phyloP scores from a whole-genome alignment of 2,888 invertebrate species.

The Andrena dorsata region DNA sequence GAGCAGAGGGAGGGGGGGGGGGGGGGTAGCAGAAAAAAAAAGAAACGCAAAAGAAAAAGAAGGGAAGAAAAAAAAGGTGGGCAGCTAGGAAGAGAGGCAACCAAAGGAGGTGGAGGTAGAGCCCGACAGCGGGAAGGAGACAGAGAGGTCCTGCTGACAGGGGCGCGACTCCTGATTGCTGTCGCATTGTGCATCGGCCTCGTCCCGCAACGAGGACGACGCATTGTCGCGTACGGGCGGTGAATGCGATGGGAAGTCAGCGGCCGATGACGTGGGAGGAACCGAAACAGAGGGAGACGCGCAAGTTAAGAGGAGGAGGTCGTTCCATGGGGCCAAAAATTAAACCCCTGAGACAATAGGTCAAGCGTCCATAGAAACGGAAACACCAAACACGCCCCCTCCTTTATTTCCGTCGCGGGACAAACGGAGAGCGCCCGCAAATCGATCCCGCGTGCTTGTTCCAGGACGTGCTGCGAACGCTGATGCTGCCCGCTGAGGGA shows the following conservation, averaged over 20 bases:
- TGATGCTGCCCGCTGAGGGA: neutral
- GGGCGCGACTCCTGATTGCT: conserved; percentile 84
- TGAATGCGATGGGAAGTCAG: conserved; percentile 71
- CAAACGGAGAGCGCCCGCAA: conserved; percentile 27
- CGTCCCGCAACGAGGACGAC: conserved; percentile 75
- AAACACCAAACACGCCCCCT: conserved; percentile 82
- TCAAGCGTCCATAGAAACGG: conserved; percentile 83
- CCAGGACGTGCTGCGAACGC: conserved; percentile 13
- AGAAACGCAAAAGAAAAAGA: conserved; percentile 6
- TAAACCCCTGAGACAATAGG: conserved; percentile 84
- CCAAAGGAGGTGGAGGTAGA: conserved; percentile 54
- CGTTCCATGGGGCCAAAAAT: conserved; percentile 77
- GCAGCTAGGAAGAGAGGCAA: conserved; percentile 23
- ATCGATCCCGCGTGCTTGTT: conserved; percentile 39
- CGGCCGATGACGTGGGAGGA: conserved; percentile 74
- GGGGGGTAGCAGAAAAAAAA: conserved; percentile 38
- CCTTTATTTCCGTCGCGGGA: conserved; percentile 70
- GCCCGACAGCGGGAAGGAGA: conserved; percentile 65
- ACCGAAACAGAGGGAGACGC: conserved; percentile 57
- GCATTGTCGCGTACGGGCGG: conserved; percentile 75
- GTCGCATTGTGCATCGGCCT: conserved; percentile 82
- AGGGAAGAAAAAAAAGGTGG: conserved; percentile 31
- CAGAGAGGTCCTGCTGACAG: conserved; percentile 80
- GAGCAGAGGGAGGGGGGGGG: neutral
- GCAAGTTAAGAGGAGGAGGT: conserved; percentile 24